Evolutionary conservation across 92 coral and sea anemone species (phyloP).

Genomic region (Metridium senile): DNA sequence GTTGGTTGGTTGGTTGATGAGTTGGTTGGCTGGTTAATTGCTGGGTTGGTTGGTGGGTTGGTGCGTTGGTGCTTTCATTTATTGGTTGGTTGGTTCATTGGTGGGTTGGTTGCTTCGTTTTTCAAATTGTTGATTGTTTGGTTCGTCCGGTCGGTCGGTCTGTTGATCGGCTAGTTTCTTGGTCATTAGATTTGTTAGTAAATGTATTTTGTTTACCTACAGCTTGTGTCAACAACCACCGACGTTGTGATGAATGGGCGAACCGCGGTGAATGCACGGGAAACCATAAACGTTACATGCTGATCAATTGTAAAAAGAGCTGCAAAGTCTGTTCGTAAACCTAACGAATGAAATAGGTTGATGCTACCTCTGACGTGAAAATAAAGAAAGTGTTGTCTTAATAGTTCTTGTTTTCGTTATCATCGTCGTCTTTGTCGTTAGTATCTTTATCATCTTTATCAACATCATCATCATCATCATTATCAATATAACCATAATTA

Average conservation of each 20-base stretch:
- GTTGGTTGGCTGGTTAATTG: too few relatives aligned
- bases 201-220: too few relatives aligned
- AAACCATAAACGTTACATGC: constrained; percentile 10
- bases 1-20: too few relatives aligned
- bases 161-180: too few relatives aligned
- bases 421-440: neutral
- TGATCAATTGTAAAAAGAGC: constrained; percentile 12
- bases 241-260: constrained; percentile 20
- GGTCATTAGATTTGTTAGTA: too few relatives aligned
- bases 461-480: neutral
- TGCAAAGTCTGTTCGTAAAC: neutral
- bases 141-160: too few relatives aligned
- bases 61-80: too few relatives aligned
- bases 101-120: too few relatives aligned
- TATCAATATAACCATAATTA: neutral
- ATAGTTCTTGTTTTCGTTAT: neutral
- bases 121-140: neutral
- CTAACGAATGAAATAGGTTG: too few relatives aligned
- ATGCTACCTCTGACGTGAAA: too few relatives aligned
- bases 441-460: neutral
- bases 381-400: neutral
- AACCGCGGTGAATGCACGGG: constrained; percentile 24
- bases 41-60: too few relatives aligned
- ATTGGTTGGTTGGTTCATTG: too few relatives aligned
- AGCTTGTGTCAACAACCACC: constrained; percentile 14